Conservation (phyloP, 2,113 vertebrate genomes). For the Phaethornis superciliosus region DNA sequence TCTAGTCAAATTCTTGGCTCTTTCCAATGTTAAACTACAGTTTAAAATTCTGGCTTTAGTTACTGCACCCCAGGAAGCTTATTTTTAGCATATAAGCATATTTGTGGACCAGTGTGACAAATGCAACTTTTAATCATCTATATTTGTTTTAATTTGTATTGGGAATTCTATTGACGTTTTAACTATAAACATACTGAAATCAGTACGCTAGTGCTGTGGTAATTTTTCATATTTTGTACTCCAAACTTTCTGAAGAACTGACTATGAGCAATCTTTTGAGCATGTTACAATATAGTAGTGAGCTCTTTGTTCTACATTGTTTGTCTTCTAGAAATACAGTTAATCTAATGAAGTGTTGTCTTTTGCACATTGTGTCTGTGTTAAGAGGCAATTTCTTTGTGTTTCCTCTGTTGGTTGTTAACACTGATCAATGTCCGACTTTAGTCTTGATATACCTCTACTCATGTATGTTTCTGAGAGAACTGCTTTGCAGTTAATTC, state of each 20-base stretch:
- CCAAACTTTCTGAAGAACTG: background rate
- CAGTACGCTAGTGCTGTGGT: background rate
- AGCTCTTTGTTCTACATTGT: background rate
- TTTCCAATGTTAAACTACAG: background rate
- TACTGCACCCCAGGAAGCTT: background rate
- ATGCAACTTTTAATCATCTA: background rate
- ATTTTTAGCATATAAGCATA: background rate
- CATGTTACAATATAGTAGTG: background rate
- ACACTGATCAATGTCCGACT: background rate
- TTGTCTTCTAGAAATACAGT: background rate
- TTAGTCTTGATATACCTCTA: background rate
- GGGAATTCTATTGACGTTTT: background rate
- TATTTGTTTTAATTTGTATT: background rate
- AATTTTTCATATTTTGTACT: background rate
- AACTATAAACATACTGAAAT: background rate
- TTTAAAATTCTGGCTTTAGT: background rate
- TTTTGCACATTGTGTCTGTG: background rate
- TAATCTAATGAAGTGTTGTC: background rate
- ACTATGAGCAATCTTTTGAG: background rate
- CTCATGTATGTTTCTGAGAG: background rate
- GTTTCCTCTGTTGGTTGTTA: background rate
- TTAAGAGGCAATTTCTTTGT: background rate
- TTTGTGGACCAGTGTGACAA: background rate
- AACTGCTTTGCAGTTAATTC: background rate
- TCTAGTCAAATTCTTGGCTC: background rate